Conservation (phyloP, 2,113 vertebrate species). For the Halcyon malimbica region DNA sequence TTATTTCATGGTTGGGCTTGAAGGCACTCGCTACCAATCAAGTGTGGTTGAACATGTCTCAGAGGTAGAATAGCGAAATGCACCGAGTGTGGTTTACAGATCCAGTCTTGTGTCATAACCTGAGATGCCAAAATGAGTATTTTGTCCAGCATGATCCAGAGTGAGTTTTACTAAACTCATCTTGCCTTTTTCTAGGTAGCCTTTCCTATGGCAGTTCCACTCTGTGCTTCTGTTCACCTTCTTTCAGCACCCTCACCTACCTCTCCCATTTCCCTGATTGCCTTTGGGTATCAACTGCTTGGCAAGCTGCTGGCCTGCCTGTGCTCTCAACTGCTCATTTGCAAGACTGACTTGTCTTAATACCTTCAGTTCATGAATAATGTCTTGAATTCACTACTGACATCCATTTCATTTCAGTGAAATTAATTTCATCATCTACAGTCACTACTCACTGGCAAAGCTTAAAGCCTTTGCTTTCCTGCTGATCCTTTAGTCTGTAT, state of each 20-base stretch:
- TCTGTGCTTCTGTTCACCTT: neutral
- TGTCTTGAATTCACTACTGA: neutral
- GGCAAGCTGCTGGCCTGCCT: neutral
- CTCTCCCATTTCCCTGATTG: neutral
- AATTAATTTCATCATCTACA: neutral
- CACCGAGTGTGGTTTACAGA: neutral
- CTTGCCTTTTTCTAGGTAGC: neutral
- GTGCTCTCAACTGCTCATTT: neutral
- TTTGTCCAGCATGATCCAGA: neutral
- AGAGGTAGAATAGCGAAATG: neutral
- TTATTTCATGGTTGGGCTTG: neutral
- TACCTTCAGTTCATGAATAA: neutral
- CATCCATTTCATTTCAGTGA: neutral
- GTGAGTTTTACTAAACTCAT: neutral
- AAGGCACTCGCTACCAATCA: neutral
- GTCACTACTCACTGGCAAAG: neutral
- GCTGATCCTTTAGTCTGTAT: neutral
- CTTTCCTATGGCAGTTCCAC: neutral
- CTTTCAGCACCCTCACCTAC: neutral
- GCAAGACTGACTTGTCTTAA: neutral
- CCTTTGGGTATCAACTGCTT: neutral
- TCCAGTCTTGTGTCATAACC: neutral
- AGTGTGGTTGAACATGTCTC: neutral
- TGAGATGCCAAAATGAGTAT: neutral
- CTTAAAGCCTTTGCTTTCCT: neutral